phyloP scores from a whole-genome alignment of 2,113 vertebrate genomes.

The Austrofundulus limnaeus region DNA sequence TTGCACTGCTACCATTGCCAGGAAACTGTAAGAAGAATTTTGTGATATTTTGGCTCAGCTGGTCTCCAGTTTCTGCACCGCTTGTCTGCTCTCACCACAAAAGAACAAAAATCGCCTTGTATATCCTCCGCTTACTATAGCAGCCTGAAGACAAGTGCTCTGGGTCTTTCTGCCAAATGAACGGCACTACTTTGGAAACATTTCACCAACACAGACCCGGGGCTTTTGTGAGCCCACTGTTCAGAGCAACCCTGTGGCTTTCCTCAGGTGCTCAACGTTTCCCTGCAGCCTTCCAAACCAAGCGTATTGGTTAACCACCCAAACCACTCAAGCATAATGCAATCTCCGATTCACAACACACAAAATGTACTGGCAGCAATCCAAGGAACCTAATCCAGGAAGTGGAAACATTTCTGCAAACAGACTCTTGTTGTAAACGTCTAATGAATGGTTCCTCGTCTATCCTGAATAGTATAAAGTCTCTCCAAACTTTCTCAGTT shows the following conservation, averaged over 20 bases:
- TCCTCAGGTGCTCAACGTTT: constrained; percentile 70
- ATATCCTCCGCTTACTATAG: constrained; percentile 32
- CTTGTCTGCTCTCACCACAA: constrained; percentile 23
- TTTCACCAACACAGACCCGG: constrained; percentile 22
- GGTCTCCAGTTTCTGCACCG: constrained; percentile 38
- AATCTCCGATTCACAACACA: constrained; percentile 70
- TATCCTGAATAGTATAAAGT: constrained; percentile 47
- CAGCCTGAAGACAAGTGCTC: constrained; percentile 54
- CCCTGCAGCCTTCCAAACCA: constrained; percentile 65
- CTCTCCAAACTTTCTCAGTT: constrained; percentile 40
- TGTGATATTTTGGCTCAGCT: constrained; percentile 31
- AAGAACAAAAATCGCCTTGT: constrained; percentile 23
- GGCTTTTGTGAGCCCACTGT: constrained; percentile 47
- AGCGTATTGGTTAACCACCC: constrained; percentile 72
- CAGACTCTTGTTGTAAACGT: constrained; percentile 63
- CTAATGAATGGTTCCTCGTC: constrained; percentile 67
- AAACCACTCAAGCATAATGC: constrained; percentile 71
- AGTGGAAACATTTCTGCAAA: constrained; percentile 68
- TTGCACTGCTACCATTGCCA: constrained; percentile 8
- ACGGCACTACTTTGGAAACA: constrained; percentile 49
- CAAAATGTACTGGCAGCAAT: constrained; percentile 63
- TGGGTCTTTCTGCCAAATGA: constrained; percentile 43
- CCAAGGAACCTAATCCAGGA: constrained; percentile 69
- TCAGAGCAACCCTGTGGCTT: constrained; percentile 62
- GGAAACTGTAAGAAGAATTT: constrained; percentile 22